Base-by-base conservation (phyloP, 1,140 invertebrate genomes). In the Achroia grisella region DNA sequence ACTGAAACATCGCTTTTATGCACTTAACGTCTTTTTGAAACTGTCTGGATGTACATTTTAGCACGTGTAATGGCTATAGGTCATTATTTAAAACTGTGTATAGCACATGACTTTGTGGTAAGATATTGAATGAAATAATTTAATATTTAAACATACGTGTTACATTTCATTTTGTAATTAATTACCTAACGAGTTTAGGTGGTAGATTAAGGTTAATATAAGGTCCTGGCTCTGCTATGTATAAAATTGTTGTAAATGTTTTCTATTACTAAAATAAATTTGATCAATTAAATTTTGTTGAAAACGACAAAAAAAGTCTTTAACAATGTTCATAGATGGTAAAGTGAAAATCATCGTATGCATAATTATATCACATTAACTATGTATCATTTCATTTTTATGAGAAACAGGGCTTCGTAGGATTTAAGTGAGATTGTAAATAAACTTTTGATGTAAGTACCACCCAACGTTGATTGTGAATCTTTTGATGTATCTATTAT, bases 211-310 rank as follows among this genome's bases (percentile, higher is more conserved):
- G 40, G 44, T 62, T 40, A 48, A 5, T 39, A 33, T 48, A 44
- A 44, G 42, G 12, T 37, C 6, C n/a, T n/a, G 29, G 45, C 37
- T 44, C 37, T 53, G 62, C 17, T 23, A 23, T 23, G 17, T 23
- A 23, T 64, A 71, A 65, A 74, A 61, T 62, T 71, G 60, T 62
- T 70, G 68, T 65, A 70, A 70, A 71, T 74, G 62, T 73, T 60
- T 49, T 35, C 41, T 29, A 30, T 29, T 40, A 23, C 15, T 37
- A 10, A 23, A 37, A 37, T 34, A 11, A 34, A 17, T 15, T 37
- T 14, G 14, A 14, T 36, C 34, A 15, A 9, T 37, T 17, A 10
- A 37, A 17, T 15, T 36, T 17, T 37, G 35, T 37, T 11, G 13
- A 37, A 37, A 23, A 37, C 14, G 10, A 17, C 10, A 17, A n/a